Evolutionary conservation across 2,888 invertebrate genomes (phyloP).

Genomic region (Rhagonycha fulva): DNA sequence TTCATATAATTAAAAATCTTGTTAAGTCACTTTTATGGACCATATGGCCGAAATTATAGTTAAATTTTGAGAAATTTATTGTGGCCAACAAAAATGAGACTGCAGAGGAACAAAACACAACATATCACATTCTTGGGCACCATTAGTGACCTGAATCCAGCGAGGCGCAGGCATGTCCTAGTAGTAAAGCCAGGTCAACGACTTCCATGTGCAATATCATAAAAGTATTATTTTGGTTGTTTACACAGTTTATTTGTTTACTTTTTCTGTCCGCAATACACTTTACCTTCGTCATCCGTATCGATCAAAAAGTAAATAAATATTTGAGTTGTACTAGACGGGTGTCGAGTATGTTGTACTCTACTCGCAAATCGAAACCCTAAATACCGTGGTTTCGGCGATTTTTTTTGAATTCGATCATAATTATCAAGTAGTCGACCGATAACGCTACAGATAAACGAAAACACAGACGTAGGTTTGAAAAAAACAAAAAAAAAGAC

Average conservation of each 20-base stretch:
- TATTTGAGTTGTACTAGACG: background rate
- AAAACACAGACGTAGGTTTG: background rate
- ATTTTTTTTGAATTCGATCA: background rate
- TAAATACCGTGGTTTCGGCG: background rate
- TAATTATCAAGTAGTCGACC: background rate
- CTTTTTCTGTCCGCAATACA: background rate
- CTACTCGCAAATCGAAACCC: background rate
- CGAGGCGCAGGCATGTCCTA: conserved; percentile 32
- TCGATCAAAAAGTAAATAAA: background rate
- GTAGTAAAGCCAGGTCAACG: conserved; percentile 27
- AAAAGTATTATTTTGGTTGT: conserved; percentile 29
- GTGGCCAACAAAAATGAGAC: background rate
- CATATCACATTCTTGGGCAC: conserved; percentile 30
- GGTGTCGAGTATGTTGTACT: background rate
- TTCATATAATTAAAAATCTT: background rate
- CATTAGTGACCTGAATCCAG: conserved; percentile 32
- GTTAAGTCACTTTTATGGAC: background rate
- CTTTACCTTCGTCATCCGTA: background rate
- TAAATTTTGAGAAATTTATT: background rate
- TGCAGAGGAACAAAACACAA: conserved; percentile 6
- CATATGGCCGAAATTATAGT: background rate
- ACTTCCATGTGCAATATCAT: conserved; percentile 27
- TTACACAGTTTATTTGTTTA: conserved; percentile 27
- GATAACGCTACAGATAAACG: background rate
- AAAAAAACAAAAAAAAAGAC: background rate